Evolutionary conservation across 2,888 invertebrate genomes (phyloP), one percentile per base, ranked within the genome.

Genomic region (Hedya salicella): DNA sequence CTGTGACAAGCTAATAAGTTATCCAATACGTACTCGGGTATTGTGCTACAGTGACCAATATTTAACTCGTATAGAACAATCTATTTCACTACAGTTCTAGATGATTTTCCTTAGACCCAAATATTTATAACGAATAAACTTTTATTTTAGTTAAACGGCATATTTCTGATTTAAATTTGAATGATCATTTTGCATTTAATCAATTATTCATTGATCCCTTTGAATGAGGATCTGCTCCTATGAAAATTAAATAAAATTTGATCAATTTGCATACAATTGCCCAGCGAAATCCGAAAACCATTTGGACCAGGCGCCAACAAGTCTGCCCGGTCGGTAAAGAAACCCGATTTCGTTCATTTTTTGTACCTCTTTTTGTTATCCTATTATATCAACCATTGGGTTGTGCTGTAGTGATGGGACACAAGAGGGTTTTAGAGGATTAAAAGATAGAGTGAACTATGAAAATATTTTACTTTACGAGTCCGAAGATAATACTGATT

Each of bases 221-320:
- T 36, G 8, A 36, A 9, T 6, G 9, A 2, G 36, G 36, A 36
- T 36, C 36, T 8, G 36, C 36, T 36, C 11, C 9, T 36, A 36
- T 21, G 14, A 11, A 21, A 50, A 32, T n/a, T 3, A 9, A 11
- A 11, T 62, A 39, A 19, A 46, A 46, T n/a, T n/a, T n/a, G n/a
- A n/a, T n/a, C n/a, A n/a, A n/a, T 54, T 53, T 53, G 46, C 53
- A 14, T 46, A n/a, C 48, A 40, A 21, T 36, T 14, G 44, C 44
- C 17, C 3, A 48, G 30, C 42, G 39, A 65, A 59, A 60, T 53
- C 25, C 40, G 11, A 69, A 62, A 68, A 70, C 68, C 62, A 67
- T 69, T 75, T 73, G 75, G 71, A 74, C 71, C 71, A 73, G 86
- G 82, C 86, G 86, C 85, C 86, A 77, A 73, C 56, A 66, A 79